Base-by-base conservation (phyloP, 2,797 vertebrate genomes). In the Ispidina picta region DNA sequence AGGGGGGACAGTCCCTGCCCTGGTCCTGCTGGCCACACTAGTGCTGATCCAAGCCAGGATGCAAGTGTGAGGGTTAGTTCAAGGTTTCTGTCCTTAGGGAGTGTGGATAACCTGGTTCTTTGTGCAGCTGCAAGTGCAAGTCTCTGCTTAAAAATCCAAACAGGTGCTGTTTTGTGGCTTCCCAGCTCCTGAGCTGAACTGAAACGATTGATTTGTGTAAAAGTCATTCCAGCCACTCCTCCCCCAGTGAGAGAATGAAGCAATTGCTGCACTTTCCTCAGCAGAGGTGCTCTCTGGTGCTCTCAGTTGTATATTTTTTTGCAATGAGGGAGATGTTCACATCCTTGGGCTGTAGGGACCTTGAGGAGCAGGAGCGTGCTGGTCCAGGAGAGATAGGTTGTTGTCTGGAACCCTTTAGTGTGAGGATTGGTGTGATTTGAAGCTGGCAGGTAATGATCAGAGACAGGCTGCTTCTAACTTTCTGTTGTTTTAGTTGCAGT, bases 401-500 rank as follows among this genome's bases (percentile, higher is more conserved):
- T 8, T 51, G 2, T 28, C 59, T 43, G 39, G 17, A 84, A 81
- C 59, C 31, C 22, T 52, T 66, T 33, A 2, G 4, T 25, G 39
- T 52, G 64, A 70, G 54, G 62, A 31, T 10, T 65, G 62, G 5
- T 28, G 1, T 20, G 55, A 25, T 74, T 89, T 3, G 3, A 21
- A 41, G 60, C 9, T n/a, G 55, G 13, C 2, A 21, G 35, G n/a
- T 33, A 8, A 22, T 49, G 59, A 33, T 37, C 56, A 3, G 44
- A 78, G 31, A 35, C 3, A 0, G 3, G 11, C 52, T 91, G 75
- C 59, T 43, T 59, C 54, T 86, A 70, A 90, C 20, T 72, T 63
- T 10, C 15, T 43, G 4, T 71, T 89, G 11, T 91, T 96, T 74
- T 74, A 99, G 99, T 97, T 99, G 92, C 99, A 99, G 97, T 99